Percentiles rank a stretch among this genome's conserved stretches.
These are phyloP conservation scores for Metopolophium dirhodum DNA, from an alignment of 1,140 invertebrate genomes.

Conservation along the genomic window DNA sequence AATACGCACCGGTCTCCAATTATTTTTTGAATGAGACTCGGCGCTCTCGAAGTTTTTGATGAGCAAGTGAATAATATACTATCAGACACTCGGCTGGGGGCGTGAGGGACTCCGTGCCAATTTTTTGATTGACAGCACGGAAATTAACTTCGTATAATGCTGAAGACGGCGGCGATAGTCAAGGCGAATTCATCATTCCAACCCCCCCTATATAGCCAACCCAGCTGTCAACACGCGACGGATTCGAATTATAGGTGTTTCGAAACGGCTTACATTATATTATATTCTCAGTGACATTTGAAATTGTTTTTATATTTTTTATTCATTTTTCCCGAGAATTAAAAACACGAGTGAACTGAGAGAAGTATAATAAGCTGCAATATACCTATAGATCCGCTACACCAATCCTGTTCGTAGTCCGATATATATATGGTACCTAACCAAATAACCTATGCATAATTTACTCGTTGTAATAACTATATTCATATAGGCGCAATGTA, in stretches of 20 bases:
- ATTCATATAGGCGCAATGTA: too few species aligned
- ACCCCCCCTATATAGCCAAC: background rate
- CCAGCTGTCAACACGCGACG: conserved; percentile 32
- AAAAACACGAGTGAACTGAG: background rate
- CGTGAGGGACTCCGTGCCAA: conserved; percentile 26
- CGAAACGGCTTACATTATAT: conserved; percentile 13
- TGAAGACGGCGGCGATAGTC: background rate
- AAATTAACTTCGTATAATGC: conserved; percentile 53
- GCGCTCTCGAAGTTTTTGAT: conserved; percentile 26
- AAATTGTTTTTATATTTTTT: conserved; percentile 47
- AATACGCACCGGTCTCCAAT: conserved; percentile 4
- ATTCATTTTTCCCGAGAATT: background rate
- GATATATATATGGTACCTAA: background rate
- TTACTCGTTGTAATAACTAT: background rate
- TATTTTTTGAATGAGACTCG: conserved; percentile 36
- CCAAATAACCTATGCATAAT: background rate
- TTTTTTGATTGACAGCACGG: conserved; percentile 56
- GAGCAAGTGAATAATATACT: conserved; percentile 48
- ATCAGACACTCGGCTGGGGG: background rate
- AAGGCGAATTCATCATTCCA: conserved; percentile 52
- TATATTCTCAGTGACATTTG: background rate
- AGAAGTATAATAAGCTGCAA: background rate
- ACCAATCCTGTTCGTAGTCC: too few species aligned
- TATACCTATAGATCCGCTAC: background rate
- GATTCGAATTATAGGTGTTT: conserved; percentile 40